A percentile compares a stretch with the other conserved stretches of the same genome.
These are phyloP conservation scores for Sebastes cheni DNA, from an alignment of 2,797 vertebrate species.

Conservation along the genomic window DNA sequence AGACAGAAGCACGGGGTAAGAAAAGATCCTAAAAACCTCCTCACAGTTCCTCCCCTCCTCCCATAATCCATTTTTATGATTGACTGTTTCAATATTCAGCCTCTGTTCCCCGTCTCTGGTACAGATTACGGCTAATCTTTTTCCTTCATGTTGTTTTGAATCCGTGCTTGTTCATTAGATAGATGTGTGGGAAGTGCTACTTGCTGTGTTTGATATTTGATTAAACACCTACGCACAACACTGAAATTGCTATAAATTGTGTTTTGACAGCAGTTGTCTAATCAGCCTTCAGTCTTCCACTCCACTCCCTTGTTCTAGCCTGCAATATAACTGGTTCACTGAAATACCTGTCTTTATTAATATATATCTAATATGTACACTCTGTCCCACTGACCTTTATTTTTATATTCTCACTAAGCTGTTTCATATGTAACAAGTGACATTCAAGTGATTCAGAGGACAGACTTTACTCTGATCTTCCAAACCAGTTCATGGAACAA, in stretches of 20 bases:
- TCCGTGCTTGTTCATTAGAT: background rate
- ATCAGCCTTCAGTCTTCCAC: background rate
- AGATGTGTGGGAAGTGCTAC: background rate
- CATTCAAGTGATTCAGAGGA: background rate
- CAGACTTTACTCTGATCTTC: background rate
- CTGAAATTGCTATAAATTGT: background rate
- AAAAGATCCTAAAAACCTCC: background rate
- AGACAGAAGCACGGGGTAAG: slow-evolving; percentile 79
- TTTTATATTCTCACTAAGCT: background rate
- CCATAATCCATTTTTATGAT: background rate
- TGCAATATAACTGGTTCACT: background rate
- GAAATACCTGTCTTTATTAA: background rate
- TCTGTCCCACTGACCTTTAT: background rate
- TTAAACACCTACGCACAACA: background rate
- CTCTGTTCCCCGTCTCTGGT: background rate
- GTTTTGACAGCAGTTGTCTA: background rate
- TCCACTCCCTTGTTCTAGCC: background rate
- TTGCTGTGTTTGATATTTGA: background rate
- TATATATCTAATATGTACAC: background rate
- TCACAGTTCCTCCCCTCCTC: background rate
- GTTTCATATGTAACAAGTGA: background rate
- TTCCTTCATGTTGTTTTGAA: background rate
- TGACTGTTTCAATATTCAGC: background rate
- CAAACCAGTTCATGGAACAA: background rate
- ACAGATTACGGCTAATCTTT: background rate